Base-by-base conservation (phyloP, 2,797 vertebrate genomes). In the Alcedo quadribrachys region DNA sequence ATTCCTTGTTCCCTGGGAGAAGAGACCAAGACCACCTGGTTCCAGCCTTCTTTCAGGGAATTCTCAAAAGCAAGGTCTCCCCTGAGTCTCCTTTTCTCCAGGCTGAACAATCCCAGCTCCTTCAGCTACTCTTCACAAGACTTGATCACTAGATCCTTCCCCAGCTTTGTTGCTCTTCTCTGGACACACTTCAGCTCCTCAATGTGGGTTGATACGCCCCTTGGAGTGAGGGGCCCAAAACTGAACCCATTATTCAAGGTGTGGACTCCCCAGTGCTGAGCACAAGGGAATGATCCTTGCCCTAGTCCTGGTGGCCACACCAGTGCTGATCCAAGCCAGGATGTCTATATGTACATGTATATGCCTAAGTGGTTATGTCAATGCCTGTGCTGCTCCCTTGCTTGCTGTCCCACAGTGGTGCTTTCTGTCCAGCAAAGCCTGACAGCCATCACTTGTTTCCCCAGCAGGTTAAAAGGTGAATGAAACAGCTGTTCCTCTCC, bases 391-490 rank as follows among this genome's bases (percentile, higher is more conserved):
- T 12, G 3, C 12, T 69, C 17, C 43, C 32, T 57, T 17, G 9
- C 27, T 35, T 3, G 0, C 19, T 4, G 1, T 22, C n/a, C 71
- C 65, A 28, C 3, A 1, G 8, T 0, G 14, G 11, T 35, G 10
- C 57, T 81, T 48, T 80, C 79, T 69, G 62, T 9, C 67, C 57
- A 60, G 45, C 35, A 42, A 24, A 65, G 43, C 32, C 46, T 53
- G 28, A 12, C 46, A 71, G 55, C 40, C 3, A 4, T 33, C 2
- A 1, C 27, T 33, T 43, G 9, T 46, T 77, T 48, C 24, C 66
- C 28, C 54, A 27, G 53, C 17, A 28, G 10, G 27, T 57, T 67
- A 55, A 76, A 63, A 53, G 32, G 11, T 65, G 69, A 82, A 28
- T 17, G 43, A 25, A 51, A 76, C 48, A 89, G 78, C 86, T 77